phyloP scores from a whole-genome alignment of 2,113 vertebrate species.

The Crotalus viridis region DNA sequence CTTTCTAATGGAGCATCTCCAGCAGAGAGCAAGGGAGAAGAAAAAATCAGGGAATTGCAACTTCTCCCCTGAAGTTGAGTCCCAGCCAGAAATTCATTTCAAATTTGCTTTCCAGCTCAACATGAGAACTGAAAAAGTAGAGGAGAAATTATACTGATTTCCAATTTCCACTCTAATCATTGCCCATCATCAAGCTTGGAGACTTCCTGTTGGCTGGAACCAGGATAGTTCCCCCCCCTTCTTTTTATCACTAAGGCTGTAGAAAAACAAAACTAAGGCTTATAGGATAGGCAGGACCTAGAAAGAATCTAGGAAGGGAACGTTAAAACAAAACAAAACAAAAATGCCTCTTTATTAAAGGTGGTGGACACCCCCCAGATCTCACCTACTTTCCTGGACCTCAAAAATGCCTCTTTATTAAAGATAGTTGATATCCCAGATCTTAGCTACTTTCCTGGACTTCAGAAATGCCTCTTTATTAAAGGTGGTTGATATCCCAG shows the following conservation, averaged over 20 bases:
- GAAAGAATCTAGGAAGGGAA: not conserved
- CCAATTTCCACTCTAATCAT: not conserved
- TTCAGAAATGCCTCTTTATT: no score
- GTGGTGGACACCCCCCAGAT: not conserved
- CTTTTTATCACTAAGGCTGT: not conserved
- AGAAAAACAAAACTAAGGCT: not conserved
- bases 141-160: not conserved
- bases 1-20: constrained; percentile 31
- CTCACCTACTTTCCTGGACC: not conserved
- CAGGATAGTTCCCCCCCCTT: no score
- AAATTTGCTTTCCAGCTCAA: not conserved
- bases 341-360: no score
- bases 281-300: not conserved
- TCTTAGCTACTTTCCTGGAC: no score
- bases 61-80: not conserved
- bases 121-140: not conserved
- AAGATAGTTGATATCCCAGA: fast-evolving
- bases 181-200: not conserved
- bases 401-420: no score
- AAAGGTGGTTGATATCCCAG: no score
- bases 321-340: not conserved
- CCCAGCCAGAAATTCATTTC: not conserved
- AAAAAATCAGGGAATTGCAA: not conserved
- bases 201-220: not conserved
- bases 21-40: constrained; percentile 2